Evolutionary conservation across 2,797 vertebrate species (phyloP).

Genomic region (Sylvilagus floridanus): DNA sequence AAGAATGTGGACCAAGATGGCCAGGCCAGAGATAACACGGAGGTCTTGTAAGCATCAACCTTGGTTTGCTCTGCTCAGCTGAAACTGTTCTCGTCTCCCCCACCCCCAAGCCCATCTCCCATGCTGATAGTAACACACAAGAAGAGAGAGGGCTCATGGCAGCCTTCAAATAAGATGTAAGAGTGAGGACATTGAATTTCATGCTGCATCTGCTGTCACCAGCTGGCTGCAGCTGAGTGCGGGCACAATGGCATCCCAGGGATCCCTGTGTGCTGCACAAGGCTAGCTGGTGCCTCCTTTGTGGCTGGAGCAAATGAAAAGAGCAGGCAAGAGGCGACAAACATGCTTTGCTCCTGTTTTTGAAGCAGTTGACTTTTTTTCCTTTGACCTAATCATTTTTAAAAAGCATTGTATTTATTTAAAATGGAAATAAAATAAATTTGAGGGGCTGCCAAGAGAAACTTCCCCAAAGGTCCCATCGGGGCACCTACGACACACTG

Average conservation of each 20-base stretch:
- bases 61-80: neutral
- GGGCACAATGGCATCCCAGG: neutral
- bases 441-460: neutral
- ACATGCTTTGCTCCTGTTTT: constrained; percentile 19
- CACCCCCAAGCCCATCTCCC: neutral
- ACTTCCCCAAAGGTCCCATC: neutral
- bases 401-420: constrained; percentile 58
- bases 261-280: constrained; percentile 63
- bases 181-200: constrained; percentile 70
- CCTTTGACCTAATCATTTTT: neutral
- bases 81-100: neutral
- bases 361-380: constrained; percentile 61
- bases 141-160: neutral
- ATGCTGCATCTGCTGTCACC: constrained; percentile 73
- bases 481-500: accelerated
- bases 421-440: neutral
- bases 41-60: neutral
- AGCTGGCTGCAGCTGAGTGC: constrained; percentile 80
- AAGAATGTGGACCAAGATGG: neutral
- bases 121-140: neutral
- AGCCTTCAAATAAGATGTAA: constrained; percentile 64
- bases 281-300: neutral
- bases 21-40: neutral
- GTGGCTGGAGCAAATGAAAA: neutral
- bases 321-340: neutral